Evolutionary conservation across 2,113 vertebrate genomes (phyloP).

Genomic region (Ginglymostoma cirratum): DNA sequence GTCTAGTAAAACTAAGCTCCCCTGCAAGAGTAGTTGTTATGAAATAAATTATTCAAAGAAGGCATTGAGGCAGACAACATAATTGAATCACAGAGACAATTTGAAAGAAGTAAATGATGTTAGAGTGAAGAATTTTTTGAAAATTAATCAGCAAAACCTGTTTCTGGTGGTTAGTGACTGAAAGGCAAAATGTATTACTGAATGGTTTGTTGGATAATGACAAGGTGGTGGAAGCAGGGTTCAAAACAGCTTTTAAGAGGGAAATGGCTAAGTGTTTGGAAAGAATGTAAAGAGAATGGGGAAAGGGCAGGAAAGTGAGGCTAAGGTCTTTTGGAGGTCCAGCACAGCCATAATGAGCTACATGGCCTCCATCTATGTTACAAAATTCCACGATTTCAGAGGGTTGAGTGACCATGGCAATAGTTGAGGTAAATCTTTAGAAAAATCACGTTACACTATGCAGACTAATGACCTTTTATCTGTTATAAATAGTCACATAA

Average conservation of each 20-base stretch:
- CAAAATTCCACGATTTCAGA: background rate
- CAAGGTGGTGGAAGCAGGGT: too few species aligned
- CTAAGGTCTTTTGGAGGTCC: background rate
- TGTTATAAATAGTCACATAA: background rate
- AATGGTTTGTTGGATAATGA: background rate
- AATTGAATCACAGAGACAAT: background rate
- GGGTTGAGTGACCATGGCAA: background rate
- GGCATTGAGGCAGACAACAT: background rate
- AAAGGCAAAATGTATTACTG: background rate
- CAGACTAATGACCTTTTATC: background rate
- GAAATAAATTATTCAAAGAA: background rate
- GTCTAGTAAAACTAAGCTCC: too few species aligned
- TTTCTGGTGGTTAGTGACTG: background rate
- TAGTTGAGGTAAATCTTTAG: background rate
- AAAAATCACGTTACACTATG: background rate
- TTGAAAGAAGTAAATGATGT: background rate
- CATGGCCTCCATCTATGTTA: background rate
- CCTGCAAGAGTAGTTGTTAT: background rate
- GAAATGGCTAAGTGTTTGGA: conserved; percentile 10
- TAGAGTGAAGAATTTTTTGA: background rate
- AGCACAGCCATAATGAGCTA: background rate
- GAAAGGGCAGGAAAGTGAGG: background rate
- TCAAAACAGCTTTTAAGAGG: background rate
- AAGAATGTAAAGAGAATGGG: background rate
- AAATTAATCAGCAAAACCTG: background rate